phyloP scores from a whole-genome alignment of 2,113 vertebrate genomes.

The Lepus timidus region DNA sequence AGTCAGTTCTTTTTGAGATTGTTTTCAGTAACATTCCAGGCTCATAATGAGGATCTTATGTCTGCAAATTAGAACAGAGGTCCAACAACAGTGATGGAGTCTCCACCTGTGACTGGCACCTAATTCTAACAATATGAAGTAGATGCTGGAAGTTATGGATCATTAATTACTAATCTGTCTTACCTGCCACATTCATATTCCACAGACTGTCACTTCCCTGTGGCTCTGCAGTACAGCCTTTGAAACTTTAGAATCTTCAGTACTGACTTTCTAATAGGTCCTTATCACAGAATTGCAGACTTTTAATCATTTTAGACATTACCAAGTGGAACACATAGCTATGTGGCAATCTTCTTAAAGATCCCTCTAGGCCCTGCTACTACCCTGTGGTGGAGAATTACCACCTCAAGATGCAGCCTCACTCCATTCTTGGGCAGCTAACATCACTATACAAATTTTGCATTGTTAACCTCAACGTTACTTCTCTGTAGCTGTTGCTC shows the following conservation, averaged over 20 bases:
- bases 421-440: not conserved
- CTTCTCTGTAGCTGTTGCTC: not conserved
- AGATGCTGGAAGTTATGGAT: not conserved
- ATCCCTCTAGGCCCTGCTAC: too few species aligned
- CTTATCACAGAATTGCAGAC: not conserved
- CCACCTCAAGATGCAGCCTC: not conserved
- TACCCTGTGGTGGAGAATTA: not conserved
- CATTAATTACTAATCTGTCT: not conserved
- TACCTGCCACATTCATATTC: not conserved
- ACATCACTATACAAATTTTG: not conserved
- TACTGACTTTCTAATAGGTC: not conserved
- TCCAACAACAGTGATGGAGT: not conserved
- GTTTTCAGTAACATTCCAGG: constrained; percentile 8
- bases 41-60: not conserved
- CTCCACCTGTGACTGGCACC: not conserved
- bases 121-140: not conserved
- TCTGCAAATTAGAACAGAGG: constrained; percentile 16
- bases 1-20: constrained; percentile 42
- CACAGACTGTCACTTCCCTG: not conserved
- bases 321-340: not conserved
- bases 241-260: not conserved
- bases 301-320: not conserved
- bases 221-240: too few species aligned
- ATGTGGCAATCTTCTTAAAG: not conserved
- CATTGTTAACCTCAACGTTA: not conserved